A percentile compares a stretch with the other conserved stretches of the same genome.
Conservation (phyloP, 2,888 invertebrate species). For the Adineta ricciae region DNA sequence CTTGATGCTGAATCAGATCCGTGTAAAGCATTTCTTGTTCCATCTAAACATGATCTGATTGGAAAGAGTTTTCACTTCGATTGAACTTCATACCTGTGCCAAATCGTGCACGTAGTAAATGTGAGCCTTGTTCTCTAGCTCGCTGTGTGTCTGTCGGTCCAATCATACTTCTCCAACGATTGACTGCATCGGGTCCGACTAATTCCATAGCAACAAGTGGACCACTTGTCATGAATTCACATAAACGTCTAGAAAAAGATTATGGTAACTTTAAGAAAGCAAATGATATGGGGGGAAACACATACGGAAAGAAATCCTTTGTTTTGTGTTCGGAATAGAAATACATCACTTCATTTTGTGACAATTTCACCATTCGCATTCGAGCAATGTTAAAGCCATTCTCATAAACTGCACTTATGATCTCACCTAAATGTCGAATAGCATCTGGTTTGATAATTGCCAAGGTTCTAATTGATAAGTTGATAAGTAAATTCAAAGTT, state of each 20-base stretch:
- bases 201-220: constrained; percentile 31
- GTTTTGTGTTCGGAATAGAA: constrained; percentile 67
- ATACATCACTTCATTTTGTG: constrained; percentile 74
- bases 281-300: neutral
- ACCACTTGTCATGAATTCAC: constrained; percentile 66
- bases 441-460: constrained; percentile 76
- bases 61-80: too few relatives aligned
- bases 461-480: constrained; percentile 58
- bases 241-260: constrained; percentile 53
- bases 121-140: constrained; percentile 23
- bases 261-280: too few relatives aligned
- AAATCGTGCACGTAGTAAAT: constrained; percentile 28
- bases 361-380: constrained; percentile 61
- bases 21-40: constrained; percentile 61
- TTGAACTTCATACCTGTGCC: constrained; percentile 28
- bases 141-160: constrained; percentile 30
- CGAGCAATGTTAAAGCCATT: constrained; percentile 66
- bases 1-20: constrained; percentile 62
- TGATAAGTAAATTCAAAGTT: too few relatives aligned
- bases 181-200: constrained; percentile 26
- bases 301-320: constrained; percentile 60
- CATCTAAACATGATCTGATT: neutral
- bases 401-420: constrained; percentile 61
- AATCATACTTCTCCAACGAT: constrained; percentile 29
- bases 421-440: constrained; percentile 61